Conservation (phyloP, 2,888 invertebrate genomes). For the Ormyrus thymus region DNA sequence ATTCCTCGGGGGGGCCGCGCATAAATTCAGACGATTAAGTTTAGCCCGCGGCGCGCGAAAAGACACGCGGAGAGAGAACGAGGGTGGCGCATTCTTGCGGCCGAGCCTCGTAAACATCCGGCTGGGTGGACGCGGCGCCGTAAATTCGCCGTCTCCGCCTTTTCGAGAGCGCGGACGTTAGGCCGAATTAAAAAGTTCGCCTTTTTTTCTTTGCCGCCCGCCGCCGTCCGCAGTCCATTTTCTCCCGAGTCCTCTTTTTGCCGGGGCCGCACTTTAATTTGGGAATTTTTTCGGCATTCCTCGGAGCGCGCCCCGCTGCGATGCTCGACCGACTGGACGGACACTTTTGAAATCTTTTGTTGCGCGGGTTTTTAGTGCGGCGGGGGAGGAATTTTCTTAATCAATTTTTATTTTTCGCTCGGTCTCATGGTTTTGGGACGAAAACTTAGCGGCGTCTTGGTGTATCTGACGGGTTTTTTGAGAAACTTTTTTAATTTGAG, state of each 20-base stretch:
- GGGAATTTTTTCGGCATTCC: conserved; percentile 1
- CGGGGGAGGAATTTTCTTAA: too few species aligned
- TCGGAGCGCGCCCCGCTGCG: background rate
- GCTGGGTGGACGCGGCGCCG: conserved; percentile 58
- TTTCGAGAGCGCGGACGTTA: conserved; percentile 61
- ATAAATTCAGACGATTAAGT: conserved; percentile 39
- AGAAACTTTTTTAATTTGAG: too few species aligned
- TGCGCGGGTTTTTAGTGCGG: too few species aligned
- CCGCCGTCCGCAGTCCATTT: background rate
- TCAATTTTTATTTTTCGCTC: too few species aligned
- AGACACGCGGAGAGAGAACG: background rate
- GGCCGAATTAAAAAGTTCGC: conserved; percentile 68
- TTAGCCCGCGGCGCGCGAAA: conserved; percentile 6
- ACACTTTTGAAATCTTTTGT: too few species aligned
- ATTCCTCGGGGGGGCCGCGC: background rate
- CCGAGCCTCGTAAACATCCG: conserved; percentile 68
- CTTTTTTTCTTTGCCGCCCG: conserved; percentile 56
- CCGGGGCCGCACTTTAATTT: background rate
- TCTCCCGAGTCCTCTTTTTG: background rate
- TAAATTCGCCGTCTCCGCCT: conserved; percentile 64
- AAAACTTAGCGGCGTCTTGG: too few species aligned
- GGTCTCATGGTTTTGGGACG: too few species aligned
- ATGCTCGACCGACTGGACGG: background rate
- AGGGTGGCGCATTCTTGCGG: conserved; percentile 67
- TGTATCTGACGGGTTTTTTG: too few species aligned